Conservation (phyloP, 2,797 vertebrate species). For the Smutsia temminckii region DNA sequence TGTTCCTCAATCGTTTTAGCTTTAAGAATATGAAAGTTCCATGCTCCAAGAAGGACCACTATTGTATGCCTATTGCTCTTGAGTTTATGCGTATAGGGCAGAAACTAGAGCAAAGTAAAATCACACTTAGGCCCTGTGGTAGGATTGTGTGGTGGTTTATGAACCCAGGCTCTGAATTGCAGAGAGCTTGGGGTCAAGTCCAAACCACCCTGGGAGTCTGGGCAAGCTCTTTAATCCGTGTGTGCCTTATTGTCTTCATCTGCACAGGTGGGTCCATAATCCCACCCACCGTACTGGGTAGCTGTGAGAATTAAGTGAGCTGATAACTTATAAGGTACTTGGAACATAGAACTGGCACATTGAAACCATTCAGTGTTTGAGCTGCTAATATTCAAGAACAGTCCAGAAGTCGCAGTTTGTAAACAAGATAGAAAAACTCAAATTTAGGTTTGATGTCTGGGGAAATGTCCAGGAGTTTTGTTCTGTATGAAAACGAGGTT, state of each 20-base stretch:
- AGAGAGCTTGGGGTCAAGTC: not conserved
- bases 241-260: not conserved
- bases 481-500: not conserved
- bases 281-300: not conserved
- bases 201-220: not conserved
- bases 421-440: not conserved
- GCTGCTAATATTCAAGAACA: not conserved
- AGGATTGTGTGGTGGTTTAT: not conserved
- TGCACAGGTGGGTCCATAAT: not conserved
- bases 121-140: not conserved
- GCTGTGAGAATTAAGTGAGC: not conserved
- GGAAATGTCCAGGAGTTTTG: not conserved
- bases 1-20: not conserved
- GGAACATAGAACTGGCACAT: not conserved
- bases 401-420: not conserved
- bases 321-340: not conserved
- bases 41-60: not conserved
- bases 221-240: not conserved
- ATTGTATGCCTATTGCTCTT: not conserved
- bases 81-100: not conserved
- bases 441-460: not conserved
- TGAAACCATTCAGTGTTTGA: not conserved
- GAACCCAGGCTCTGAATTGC: not conserved
- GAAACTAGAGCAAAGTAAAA: not conserved
- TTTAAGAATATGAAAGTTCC: not conserved